A percentile compares a stretch with the other conserved stretches of the same genome.
Conservation (phyloP, 2,113 vertebrate species). For the Odocoileus virginianus region DNA sequence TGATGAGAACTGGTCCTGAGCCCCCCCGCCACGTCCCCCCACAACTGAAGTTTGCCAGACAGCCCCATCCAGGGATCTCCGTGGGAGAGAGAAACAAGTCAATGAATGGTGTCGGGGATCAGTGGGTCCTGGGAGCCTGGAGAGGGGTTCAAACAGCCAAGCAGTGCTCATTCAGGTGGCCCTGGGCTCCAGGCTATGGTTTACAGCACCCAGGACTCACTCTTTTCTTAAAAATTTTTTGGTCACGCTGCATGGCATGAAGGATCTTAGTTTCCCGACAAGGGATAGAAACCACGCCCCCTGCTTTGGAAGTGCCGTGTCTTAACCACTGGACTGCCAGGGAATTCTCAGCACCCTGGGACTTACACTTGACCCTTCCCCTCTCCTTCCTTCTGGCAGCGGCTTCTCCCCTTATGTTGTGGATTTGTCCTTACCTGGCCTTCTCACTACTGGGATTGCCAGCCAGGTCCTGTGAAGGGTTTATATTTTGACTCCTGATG, state of each 20-base stretch:
- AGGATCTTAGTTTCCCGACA: not conserved
- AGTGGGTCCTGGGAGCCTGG: not conserved
- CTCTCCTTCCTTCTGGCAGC: not conserved
- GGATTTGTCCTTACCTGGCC: not conserved
- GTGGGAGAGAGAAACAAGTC: not conserved
- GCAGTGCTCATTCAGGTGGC: accelerated
- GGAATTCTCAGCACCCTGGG: not conserved
- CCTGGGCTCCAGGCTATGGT: accelerated
- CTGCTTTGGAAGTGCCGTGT: not conserved
- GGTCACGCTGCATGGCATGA: not conserved
- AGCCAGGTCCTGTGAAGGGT: not conserved
- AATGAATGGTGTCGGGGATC: accelerated
- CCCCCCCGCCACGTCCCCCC: accelerated
- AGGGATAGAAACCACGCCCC: not conserved
- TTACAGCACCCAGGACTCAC: not conserved
- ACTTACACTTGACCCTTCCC: not conserved
- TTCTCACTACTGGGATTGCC: not conserved
- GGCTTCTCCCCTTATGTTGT: not conserved
- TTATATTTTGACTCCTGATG: not conserved
- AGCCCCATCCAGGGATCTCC: not conserved
- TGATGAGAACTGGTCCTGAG: not conserved
- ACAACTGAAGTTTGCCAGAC: not conserved
- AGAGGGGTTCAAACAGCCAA: not conserved
- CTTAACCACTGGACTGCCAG: not conserved
- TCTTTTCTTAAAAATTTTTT: not conserved